Base-by-base conservation (phyloP, 2,888 invertebrate genomes). In the Brassicogethes aeneus region DNA sequence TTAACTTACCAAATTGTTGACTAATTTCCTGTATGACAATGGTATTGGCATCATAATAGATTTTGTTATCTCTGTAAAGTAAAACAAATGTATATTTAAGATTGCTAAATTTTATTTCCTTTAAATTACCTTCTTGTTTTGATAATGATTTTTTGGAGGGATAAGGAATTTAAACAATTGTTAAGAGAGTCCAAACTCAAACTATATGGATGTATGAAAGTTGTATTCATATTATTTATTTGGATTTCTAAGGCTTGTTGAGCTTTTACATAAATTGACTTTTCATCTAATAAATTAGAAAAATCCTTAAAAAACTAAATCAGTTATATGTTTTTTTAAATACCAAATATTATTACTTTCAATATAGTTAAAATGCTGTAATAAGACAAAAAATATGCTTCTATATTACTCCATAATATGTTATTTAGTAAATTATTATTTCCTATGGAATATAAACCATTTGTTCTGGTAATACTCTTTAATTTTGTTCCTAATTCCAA, bases 131-230 rank as follows among this genome's bases (percentile, higher is more conserved):
- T 55, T 53, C 54, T 61, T 17, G 39, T 58, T 49, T 64, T 71
- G 1, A 42, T 16, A 1, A 75, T 49, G 1, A 67, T 70, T 1
- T 66, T 66, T 10, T 64, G 62, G 17, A 68, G 66, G 2, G 65
- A 61, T 1, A 81, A 69, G 1, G 77, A 76, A 34, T 68, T 69
- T 36, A 81, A 57, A 47, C 79, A 79, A 63, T 75, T 74, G 23
- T 65, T 69, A 36, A 73, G 67, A 39, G 75, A 72, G 48, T 88
- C 87, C 48, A 88, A 70, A 31, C 83, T 82, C 42, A 89, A 71
- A 50, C 80, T 78, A 66, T 85, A 85, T 0, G 86, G 85, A 68
- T 85, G 85, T 8, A 74, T 69, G 39, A 65, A 59, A 31, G 62
- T 60, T 10, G 56, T 53, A 39, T 60, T 59, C 23, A 64, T 55